Base-by-base conservation (phyloP, 2,113 vertebrate genomes). In the Tychaedon coryphoeus region DNA sequence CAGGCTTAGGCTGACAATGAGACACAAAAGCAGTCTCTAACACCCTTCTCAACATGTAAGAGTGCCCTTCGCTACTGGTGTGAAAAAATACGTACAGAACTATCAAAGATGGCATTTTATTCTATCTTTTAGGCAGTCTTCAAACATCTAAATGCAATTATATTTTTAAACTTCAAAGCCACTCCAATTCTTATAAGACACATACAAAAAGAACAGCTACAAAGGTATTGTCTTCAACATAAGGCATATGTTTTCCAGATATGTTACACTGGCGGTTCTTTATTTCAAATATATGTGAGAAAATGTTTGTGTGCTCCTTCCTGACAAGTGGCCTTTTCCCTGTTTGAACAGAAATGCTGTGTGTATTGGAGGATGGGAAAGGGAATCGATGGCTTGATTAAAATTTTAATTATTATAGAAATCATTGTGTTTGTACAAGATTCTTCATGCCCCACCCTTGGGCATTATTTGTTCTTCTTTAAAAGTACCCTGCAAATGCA, bases 401-500 rank as follows among this genome's bases (percentile, higher is more conserved):
- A 89, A 94, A 84, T 93, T 89, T 76, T 94, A 90, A 93, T 92
- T 93, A 94, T 86, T 90, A 18, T 31, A 78, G 88, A 93, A 94
- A 74, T 71, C 51, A 26, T 60, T 82, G 65, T 14, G 83, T 96
- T 84, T 87, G 45, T 84, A 61, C 54, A 79, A 81, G 57, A 15
- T 80, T 88, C 28, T 43, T 7, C 3, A 2, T 86, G 56, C 72
- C 67, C 31, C 43, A 74, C 33, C 61, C 61, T 51, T 94, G 91
- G 72, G 92, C 54, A 95, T 62, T 95, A 86, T 92, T 94, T 91
- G 54, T 88, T 96, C 94, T n/a, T 92, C 65, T 61, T 84, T 69
- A 45, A 86, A 96, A 96, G 42, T 57, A 34, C 17, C 33, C 50
- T 84, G 56, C 10, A 92, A 96, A 86, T 47, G 53, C 28, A 88